phyloP scores from a whole-genome alignment of 2,888 invertebrate genomes.

The Andricus quercusramuli region DNA sequence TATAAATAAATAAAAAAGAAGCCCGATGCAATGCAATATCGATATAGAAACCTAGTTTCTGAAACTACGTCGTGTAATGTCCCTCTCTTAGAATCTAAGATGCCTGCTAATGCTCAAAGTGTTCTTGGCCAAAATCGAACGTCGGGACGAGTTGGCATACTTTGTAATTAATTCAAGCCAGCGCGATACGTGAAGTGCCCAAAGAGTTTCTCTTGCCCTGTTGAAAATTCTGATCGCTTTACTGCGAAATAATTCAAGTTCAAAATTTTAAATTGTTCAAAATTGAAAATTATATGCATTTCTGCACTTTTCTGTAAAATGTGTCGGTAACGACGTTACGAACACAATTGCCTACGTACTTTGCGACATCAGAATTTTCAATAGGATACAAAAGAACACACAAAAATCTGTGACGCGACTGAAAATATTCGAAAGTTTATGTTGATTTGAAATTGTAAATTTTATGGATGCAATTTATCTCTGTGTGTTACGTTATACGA shows the following conservation, averaged over 20 bases:
- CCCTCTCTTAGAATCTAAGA: conserved; percentile 70
- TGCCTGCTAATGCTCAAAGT: conserved; percentile 73
- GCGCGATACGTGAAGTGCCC: conserved; percentile 30
- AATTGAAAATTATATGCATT: no score
- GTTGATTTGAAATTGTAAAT: conserved; percentile 16
- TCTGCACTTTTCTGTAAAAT: no score
- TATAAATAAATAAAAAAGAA: conserved; percentile 51
- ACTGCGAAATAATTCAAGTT: no score
- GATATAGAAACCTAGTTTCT: conserved; percentile 66
- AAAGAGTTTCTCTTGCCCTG: conserved; percentile 8
- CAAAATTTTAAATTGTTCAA: no score
- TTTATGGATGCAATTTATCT: conserved; percentile 25
- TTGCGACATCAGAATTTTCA: no score
- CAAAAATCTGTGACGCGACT: neutral
- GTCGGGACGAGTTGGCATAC: conserved; percentile 35
- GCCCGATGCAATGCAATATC: conserved; percentile 52
- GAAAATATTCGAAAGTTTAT: neutral
- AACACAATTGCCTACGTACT: no score
- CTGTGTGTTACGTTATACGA: conserved; percentile 3
- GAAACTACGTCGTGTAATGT: conserved; percentile 67
- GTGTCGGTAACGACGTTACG: no score
- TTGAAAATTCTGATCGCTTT: no score
- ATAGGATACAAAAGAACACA: neutral
- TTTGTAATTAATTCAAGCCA: conserved; percentile 14
- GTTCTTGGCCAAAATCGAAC: conserved; percentile 63